Percentiles rank a stretch among this genome's conserved stretches.
Evolutionary conservation across 2,113 vertebrate species (phyloP).

Genomic region (Podiceps cristatus): DNA sequence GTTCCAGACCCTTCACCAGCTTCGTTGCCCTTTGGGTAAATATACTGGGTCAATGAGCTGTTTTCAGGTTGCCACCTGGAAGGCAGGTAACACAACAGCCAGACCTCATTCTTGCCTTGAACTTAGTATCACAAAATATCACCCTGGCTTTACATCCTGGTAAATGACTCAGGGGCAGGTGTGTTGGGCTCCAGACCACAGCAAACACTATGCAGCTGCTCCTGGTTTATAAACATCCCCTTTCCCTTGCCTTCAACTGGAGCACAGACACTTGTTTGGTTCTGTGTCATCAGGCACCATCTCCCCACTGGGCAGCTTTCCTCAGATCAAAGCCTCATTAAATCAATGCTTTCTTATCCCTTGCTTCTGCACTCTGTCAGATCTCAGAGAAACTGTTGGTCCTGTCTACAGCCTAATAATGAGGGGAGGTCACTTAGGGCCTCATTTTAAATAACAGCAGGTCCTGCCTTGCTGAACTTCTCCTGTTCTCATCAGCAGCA

Average conservation of each 20-base stretch:
- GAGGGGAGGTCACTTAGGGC: not conserved
- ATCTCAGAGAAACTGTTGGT: not conserved
- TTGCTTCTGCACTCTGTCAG: not conserved
- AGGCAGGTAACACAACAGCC: not conserved
- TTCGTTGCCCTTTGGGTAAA: not conserved
- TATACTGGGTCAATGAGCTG: not conserved
- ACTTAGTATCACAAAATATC: not conserved
- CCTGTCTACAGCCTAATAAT: not conserved
- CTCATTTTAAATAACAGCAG: not conserved
- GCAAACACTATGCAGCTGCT: not conserved
- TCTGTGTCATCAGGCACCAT: not conserved
- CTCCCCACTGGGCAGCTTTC: slow-evolving; percentile 20
- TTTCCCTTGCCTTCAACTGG: not conserved
- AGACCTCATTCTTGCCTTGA: not conserved
- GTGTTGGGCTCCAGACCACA: not conserved
- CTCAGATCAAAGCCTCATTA: slow-evolving; percentile 33
- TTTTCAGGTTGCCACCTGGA: not conserved
- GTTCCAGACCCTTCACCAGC: not conserved
- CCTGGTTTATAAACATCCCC: slow-evolving; percentile 22
- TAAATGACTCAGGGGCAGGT: not conserved
- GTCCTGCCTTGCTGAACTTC: not conserved
- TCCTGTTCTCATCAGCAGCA: not conserved
- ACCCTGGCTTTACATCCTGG: not conserved
- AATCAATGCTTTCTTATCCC: not conserved
- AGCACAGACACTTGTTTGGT: not conserved